A percentile compares a stretch with the other conserved stretches of the same genome.
Evolutionary conservation across 2,888 invertebrate genomes (phyloP).

Genomic region (Dynastes grantii): DNA sequence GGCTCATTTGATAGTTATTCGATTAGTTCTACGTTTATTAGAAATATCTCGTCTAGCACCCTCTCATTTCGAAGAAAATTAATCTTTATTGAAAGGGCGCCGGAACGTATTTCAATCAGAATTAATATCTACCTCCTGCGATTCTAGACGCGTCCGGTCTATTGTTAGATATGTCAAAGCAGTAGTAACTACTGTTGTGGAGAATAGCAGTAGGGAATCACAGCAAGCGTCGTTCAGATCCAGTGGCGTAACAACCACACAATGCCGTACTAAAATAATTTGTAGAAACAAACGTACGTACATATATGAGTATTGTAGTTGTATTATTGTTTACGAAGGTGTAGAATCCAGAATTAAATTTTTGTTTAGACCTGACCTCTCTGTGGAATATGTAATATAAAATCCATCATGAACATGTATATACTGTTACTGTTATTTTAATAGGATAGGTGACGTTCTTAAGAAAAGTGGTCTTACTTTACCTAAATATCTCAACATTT

Average conservation of each 20-base stretch:
- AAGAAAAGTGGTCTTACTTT: no score
- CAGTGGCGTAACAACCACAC: slow-evolving; percentile 19
- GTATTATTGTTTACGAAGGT: no score
- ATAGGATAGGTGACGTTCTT: no score
- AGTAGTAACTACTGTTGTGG: slow-evolving; percentile 12
- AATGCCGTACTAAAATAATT: background rate
- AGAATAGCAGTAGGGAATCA: slow-evolving; percentile 17
- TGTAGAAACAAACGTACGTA: background rate
- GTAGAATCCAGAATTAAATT: no score
- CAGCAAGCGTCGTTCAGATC: background rate
- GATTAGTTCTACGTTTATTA: slow-evolving; percentile 42
- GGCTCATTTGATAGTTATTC: background rate
- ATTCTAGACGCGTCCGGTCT: slow-evolving; percentile 40
- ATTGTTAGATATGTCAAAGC: slow-evolving; percentile 29
- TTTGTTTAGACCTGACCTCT: no score
- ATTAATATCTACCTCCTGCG: slow-evolving; percentile 42
- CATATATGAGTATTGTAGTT: no score
- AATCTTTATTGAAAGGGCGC: slow-evolving; percentile 42
- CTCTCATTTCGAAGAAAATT: slow-evolving; percentile 37
- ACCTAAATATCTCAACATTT: no score
- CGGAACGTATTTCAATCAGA: slow-evolving; percentile 42
- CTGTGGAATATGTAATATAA: no score
- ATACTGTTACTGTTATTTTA: no score
- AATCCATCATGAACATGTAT: no score
- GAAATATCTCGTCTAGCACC: slow-evolving; percentile 35